Base-by-base conservation (phyloP, 2,888 invertebrate species). In the Itoplectis maculator region DNA sequence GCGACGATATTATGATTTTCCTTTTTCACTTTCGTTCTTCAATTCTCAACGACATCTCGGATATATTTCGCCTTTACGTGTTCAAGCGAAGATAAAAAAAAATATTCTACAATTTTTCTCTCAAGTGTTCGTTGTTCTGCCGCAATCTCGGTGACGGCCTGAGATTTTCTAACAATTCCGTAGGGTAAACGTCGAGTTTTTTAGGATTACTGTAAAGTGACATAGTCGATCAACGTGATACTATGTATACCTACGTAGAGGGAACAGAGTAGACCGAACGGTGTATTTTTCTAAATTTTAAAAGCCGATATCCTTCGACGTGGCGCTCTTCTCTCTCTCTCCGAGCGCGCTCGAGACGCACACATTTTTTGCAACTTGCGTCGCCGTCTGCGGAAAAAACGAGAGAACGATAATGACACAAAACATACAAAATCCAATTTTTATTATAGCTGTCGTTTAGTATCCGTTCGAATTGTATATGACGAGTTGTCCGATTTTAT, bases 181-280 rank as follows among this genome's bases (percentile, higher is more conserved):
- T 77, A 40, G 63, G 63, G 42, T 29, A 51, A 70, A 47, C 47
- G 56, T 72, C 59, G 37, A 63, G 29, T 18, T 74, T 42, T 65
- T 42, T 65, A 51, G 51, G 23, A 78, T 54, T 63, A 74, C 45
- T 6, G 15, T 42, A 69, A 74, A 74, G 65, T 78, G 81, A 84
- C 86, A 86, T 88, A 86, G 86, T 88, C 89, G 87, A 84, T 87
- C 85, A 86, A 88, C 88, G 88, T 90, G 90, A 91, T 90, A 90
- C 61, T 80, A 42, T 85, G 75, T 87, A 87, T 37, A 87, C 82
- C 86, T 88, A 87, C 86, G 82, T 90, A 90, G 89, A 85, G 79
- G 86, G 77, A 73, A 85, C 84, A 89, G 87, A 91, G 83, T 91
- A 90, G 88, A 85, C 83, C 87, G 86, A 88, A 88, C 82, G 86